Conservation (phyloP, 2,797 vertebrate species). For the Halcyon leucocephala region DNA sequence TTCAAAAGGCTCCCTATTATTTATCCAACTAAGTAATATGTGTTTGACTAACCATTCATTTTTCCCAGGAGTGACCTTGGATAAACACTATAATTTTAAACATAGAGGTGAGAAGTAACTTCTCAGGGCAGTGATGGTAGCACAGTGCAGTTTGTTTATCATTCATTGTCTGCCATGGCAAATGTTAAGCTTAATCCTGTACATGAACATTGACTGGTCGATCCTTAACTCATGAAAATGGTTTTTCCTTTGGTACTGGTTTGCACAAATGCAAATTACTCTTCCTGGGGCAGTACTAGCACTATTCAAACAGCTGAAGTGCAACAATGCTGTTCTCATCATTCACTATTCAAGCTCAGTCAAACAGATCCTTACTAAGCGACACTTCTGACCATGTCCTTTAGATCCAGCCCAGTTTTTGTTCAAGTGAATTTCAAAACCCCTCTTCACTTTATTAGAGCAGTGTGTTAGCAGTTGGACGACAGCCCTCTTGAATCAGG, state of each 20-base stretch:
- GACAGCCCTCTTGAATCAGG: not conserved
- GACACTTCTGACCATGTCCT: not conserved
- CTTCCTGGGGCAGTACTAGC: not conserved
- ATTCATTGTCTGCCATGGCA: not conserved
- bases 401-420: not conserved
- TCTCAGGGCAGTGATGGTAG: not conserved
- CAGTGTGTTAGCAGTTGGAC: not conserved
- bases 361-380: not conserved
- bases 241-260: not conserved
- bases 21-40: conserved; percentile 11
- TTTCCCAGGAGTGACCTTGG: not conserved
- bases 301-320: not conserved
- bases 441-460: not conserved
- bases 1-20: not conserved
- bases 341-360: not conserved
- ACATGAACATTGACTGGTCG: not conserved
- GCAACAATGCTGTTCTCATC: not conserved
- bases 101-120: conserved; percentile 2
- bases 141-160: not conserved
- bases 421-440: not conserved
- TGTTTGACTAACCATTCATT: not conserved
- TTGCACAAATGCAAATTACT: not conserved
- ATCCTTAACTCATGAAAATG: not conserved
- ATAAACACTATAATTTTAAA: not conserved
- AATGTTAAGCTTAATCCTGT: not conserved